Evolutionary conservation across 2,888 invertebrate genomes (phyloP).

Genomic region (Himalopsyche tibetana): DNA sequence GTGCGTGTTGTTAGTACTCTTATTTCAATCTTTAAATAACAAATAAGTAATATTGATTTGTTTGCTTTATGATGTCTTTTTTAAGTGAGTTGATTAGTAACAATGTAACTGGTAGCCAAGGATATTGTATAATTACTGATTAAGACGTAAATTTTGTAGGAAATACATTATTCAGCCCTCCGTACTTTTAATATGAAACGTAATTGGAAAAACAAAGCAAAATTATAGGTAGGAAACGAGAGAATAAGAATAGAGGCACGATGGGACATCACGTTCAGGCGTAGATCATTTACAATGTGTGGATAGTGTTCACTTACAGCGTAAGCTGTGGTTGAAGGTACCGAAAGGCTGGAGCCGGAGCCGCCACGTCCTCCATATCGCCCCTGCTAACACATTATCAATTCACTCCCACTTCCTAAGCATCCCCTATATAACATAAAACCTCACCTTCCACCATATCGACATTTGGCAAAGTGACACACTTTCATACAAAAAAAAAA

Average conservation of each 20-base stretch:
- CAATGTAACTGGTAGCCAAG: too few species aligned
- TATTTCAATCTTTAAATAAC: too few species aligned
- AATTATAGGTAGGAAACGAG: slow-evolving; percentile 55
- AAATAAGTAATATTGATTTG: too few species aligned
- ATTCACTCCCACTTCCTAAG: slow-evolving; percentile 51
- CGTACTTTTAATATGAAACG: slow-evolving; percentile 55
- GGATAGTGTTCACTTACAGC: slow-evolving; percentile 77
- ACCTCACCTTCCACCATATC: background rate
- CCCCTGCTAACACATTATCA: slow-evolving; percentile 75
- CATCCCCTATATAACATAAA: slow-evolving; percentile 25
- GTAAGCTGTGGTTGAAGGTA: slow-evolving; percentile 85
- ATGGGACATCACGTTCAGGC: slow-evolving; percentile 68
- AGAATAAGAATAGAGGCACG: slow-evolving; percentile 68
- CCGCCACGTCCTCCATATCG: slow-evolving; percentile 82
- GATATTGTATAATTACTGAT: background rate
- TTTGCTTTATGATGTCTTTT: too few species aligned
- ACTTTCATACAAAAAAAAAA: slow-evolving; percentile 19
- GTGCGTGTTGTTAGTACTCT: too few species aligned
- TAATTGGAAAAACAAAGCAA: slow-evolving; percentile 65
- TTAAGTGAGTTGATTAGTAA: too few species aligned
- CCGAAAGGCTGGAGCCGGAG: slow-evolving; percentile 89
- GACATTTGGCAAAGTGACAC: background rate
- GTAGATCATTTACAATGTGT: slow-evolving; percentile 67
- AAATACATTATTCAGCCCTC: slow-evolving; percentile 46
- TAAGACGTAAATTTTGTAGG: background rate